Base-by-base conservation (phyloP, 1,140 invertebrate species). In the Oedothorax gibbosus region DNA sequence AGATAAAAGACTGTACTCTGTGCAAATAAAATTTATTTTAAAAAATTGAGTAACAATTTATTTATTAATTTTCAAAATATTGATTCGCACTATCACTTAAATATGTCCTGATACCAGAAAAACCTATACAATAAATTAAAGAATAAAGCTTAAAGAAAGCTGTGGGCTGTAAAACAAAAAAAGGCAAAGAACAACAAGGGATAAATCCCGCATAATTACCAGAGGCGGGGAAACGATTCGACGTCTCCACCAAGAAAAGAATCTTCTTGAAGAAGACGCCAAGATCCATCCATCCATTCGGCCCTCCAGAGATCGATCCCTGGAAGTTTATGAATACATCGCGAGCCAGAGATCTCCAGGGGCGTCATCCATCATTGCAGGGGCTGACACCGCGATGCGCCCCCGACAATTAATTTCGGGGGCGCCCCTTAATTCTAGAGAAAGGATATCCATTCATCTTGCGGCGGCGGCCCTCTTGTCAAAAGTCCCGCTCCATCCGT, bases 311-410 rank as follows among this genome's bases (percentile, higher is more conserved):
- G 65, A 68, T 68, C 65, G 65, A 68, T 68, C 65, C n/a, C 12
- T n/a, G 18, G 65, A 68, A 68, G 65, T 68, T 68, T 68, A 68
- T 68, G 65, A 68, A 68, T 68, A 21, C 65, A 68, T 68, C 35
- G 18, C 18, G 35, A 20, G 20, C 14, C 12, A 21, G 11, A 18
- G 65, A 68, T 68, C 65, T 68, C 65, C 18, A 4, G 65, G 65
- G 65, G 18, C 18, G 65, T 68, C 65, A 68, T 68, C 65, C 18
- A 68, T 68, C 65, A 68, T 68, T 68, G 18, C 21, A 35, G 12
- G 20, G 11, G 65, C 65, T 68, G 65, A 68, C 65, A 68, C 15
- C 18, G 65, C 60, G 60, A 62, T 62, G 14, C 60, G 60, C 60
- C 60, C 65, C 65, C 65, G 65, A 68, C 65, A 68, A 68, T 68